A percentile compares a stretch with the other conserved stretches of the same genome.
Conservation (phyloP, 1,140 invertebrate species). For the Pogonomyrmex californicus region DNA sequence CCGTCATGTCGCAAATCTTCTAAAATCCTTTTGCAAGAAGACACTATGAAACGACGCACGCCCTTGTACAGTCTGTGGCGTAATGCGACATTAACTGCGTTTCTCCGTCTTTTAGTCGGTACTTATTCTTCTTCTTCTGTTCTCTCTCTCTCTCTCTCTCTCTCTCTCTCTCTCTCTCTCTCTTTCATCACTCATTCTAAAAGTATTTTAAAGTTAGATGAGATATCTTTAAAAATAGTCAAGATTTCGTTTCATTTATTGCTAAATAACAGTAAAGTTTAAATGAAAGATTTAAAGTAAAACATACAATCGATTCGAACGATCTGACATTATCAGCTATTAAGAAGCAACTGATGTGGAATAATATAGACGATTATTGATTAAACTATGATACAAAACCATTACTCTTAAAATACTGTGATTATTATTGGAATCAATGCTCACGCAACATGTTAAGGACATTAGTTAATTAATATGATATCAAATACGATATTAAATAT, state of each 20-base stretch:
- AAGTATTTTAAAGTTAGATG: conserved; percentile 4
- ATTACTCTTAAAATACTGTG: conserved; percentile 12
- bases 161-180: conserved; percentile 71
- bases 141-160: conserved; percentile 70
- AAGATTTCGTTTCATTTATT: neutral
- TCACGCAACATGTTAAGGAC: neutral
- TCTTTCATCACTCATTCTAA: conserved; percentile 52
- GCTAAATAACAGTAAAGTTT: neutral
- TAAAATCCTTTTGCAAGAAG: neutral
- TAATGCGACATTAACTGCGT: conserved; percentile 84
- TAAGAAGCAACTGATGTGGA: conserved; percentile 17
- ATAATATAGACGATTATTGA: conserved; percentile 44
- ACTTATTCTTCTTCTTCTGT: conserved; percentile 58
- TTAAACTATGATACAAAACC: conserved; percentile 10
- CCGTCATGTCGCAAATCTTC: conserved; percentile 74
- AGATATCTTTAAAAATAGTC: conserved; percentile 5
- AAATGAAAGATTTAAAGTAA: neutral
- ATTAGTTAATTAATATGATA: neutral
- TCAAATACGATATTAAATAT: neutral
- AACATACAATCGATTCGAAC: neutral
- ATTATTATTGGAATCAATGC: neutral
- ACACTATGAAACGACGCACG: conserved; percentile 44
- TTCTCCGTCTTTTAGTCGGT: conserved; percentile 73
- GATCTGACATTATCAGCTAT: neutral
- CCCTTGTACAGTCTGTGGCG: conserved; percentile 70